phyloP scores from a whole-genome alignment of 2,888 invertebrate genomes.

The Drosophila multiciliata region DNA sequence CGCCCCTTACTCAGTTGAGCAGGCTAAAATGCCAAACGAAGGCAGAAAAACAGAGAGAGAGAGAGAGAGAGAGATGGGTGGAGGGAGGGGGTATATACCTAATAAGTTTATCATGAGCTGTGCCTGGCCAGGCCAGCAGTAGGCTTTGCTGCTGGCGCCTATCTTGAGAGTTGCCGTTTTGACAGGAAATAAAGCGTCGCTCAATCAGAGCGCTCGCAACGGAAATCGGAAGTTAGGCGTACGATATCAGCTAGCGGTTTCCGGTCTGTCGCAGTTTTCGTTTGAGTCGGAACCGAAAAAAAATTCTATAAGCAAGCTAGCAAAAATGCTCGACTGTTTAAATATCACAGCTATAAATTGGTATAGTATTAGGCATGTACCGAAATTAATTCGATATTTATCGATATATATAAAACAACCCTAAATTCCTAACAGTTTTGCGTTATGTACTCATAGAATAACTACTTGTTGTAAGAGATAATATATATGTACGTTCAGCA shows the following conservation, averaged over 20 bases:
- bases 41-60: neutral
- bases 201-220: constrained; percentile 69
- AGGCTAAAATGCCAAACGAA: neutral
- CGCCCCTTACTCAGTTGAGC: neutral
- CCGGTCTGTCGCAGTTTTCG: constrained; percentile 49
- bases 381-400: neutral
- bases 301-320: constrained; percentile 7
- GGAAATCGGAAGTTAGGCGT: constrained; percentile 78
- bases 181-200: constrained; percentile 75
- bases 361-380: too few relatives aligned
- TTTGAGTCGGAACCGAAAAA: constrained; percentile 3
- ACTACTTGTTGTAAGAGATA: too few relatives aligned
- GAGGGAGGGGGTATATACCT: constrained; percentile 31
- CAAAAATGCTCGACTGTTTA: neutral
- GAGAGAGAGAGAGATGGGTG: too few relatives aligned
- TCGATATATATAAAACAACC: neutral
- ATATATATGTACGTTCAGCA: too few relatives aligned
- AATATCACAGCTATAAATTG: neutral
- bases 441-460: too few relatives aligned
- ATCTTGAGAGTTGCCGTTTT: constrained; percentile 50
- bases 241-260: constrained; percentile 73
- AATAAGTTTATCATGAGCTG: constrained; percentile 70
- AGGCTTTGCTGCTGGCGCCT: constrained; percentile 46
- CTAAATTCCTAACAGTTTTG: neutral
- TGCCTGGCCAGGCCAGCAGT: constrained; percentile 22